Evolutionary conservation across 1,140 invertebrate species (phyloP).

Genomic region (Drosophila athabasca): DNA sequence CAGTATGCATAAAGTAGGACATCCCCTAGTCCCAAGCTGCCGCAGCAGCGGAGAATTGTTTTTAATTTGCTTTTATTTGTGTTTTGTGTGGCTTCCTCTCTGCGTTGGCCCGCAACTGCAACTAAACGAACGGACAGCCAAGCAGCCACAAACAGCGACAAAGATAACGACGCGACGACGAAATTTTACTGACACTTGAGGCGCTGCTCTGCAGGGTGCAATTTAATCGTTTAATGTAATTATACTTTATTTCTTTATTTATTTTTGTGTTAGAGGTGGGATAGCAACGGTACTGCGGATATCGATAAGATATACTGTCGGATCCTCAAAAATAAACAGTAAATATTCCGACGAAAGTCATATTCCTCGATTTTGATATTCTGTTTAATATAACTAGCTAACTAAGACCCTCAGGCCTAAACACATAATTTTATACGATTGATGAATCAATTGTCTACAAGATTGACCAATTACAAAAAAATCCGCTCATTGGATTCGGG

Average conservation of each 20-base stretch:
- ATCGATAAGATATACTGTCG: no score
- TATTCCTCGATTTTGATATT: no score
- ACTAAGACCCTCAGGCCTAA: no score
- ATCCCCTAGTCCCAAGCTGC: conserved; percentile 54
- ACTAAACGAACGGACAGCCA: conserved; percentile 18
- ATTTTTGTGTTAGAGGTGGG: background rate
- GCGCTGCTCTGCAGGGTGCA: conserved; percentile 39
- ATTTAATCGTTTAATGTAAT: conserved; percentile 42
- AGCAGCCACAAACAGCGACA: conserved; percentile 13
- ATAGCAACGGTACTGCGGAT: no score
- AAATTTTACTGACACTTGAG: conserved; percentile 23
- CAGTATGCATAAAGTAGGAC: conserved; percentile 79
- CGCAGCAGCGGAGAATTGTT: conserved; percentile 31
- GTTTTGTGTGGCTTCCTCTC: conserved; percentile 69
- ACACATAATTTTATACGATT: no score
- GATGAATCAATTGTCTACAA: no score
- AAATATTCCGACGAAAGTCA: no score
- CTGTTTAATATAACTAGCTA: no score
- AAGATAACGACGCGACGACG: conserved; percentile 22
- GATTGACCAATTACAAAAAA: no score
- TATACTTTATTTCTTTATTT: conserved; percentile 38
- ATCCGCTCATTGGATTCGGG: no score
- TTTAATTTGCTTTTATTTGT: conserved; percentile 50
- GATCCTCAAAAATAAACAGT: no score
- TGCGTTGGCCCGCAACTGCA: conserved; percentile 31